Percentiles rank a stretch among this genome's conserved stretches.
Conservation (phyloP, 2,888 invertebrate genomes). For the Lasioglossum morio region DNA sequence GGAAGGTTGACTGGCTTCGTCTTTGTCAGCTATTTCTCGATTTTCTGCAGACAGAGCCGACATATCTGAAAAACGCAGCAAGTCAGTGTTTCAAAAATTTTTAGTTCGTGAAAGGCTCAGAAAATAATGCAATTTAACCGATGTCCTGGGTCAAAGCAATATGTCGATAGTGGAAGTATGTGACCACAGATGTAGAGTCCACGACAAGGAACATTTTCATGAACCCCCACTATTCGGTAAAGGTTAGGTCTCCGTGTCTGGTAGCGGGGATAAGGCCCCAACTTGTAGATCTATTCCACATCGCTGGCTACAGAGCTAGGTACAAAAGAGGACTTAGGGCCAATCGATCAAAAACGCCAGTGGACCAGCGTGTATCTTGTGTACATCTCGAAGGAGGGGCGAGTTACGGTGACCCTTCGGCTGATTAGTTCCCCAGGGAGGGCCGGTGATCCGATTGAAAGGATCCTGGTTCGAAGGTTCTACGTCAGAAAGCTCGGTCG, state of each 20-base stretch:
- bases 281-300: neutral
- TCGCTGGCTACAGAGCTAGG: neutral
- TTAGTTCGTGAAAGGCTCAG: no score
- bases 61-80: no score
- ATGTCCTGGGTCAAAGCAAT: no score
- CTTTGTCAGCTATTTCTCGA: neutral
- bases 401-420: conserved; percentile 17
- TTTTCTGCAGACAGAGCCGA: neutral
- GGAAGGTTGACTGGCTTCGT: neutral
- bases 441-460: conserved; percentile 34
- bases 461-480: conserved; percentile 32
- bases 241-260: neutral
- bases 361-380: neutral
- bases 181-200: no score
- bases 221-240: neutral
- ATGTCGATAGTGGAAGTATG: no score
- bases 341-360: neutral
- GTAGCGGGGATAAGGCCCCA: neutral
- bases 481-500: conserved; percentile 30
- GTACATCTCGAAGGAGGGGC: neutral
- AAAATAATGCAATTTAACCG: no score
- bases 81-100: no score
- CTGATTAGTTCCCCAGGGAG: conserved; percentile 59
- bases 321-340: neutral
- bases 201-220: neutral